Conservation (phyloP, 2,113 vertebrate genomes). For the Ginglymostoma cirratum region DNA sequence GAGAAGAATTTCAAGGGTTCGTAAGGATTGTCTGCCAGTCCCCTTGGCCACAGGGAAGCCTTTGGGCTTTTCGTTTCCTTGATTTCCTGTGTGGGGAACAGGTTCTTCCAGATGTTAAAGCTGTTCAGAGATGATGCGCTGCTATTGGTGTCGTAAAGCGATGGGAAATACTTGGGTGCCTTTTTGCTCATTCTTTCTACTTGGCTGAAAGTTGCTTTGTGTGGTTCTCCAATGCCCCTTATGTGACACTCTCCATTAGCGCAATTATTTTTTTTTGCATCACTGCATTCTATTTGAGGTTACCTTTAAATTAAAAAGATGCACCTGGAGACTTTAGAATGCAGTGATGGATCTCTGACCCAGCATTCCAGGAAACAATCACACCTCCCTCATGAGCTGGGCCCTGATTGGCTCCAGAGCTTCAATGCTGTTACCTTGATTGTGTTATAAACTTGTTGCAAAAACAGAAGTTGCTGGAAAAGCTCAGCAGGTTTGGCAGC, state of each 20-base stretch:
- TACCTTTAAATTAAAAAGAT: slow-evolving; percentile 37
- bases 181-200: slow-evolving; percentile 43
- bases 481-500: too few relatives aligned
- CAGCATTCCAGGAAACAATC: slow-evolving; percentile 4
- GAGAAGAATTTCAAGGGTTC: slow-evolving; percentile 61
- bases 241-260: background rate
- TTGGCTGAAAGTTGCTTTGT: background rate
- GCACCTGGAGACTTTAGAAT: slow-evolving; percentile 34
- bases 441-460: background rate
- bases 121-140: slow-evolving; percentile 40
- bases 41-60: slow-evolving; percentile 52
- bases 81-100: slow-evolving; percentile 43
- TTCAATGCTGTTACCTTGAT: too few relatives aligned
- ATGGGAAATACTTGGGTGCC: slow-evolving; percentile 53
- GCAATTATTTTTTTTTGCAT: background rate
- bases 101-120: slow-evolving; percentile 46
- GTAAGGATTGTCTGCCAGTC: slow-evolving; percentile 52
- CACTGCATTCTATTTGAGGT: slow-evolving; percentile 27
- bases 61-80: slow-evolving; percentile 39
- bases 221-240: background rate
- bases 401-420: background rate
- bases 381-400: background rate
- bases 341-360: background rate
- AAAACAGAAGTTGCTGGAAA: too few relatives aligned
- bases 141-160: slow-evolving; percentile 52